Percentiles rank a stretch among this genome's conserved stretches.
phyloP scores from a whole-genome alignment of 2,797 vertebrate species.

The Pseudochaenichthys georgianus region DNA sequence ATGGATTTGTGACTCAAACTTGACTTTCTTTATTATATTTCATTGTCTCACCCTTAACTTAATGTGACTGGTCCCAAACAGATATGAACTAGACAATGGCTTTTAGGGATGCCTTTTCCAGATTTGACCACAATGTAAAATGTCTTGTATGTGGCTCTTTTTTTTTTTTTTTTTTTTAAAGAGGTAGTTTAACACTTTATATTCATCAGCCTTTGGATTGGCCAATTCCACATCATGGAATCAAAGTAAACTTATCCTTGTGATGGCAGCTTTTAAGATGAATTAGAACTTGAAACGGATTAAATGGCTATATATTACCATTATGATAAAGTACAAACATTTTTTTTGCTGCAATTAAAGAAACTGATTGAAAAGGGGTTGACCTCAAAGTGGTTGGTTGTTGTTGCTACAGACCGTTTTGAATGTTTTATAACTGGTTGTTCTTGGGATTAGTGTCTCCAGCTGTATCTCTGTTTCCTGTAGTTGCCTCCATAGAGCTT shows the following conservation, averaged over 20 bases:
- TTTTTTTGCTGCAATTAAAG: not conserved
- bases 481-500: constrained; percentile 72
- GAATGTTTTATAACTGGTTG: not conserved
- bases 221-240: not conserved
- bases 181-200: not conserved
- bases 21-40: not conserved
- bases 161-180: not conserved
- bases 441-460: constrained; percentile 9
- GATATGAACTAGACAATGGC: not conserved
- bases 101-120: not conserved
- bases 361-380: not conserved
- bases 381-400: not conserved
- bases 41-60: not conserved
- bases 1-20: not conserved
- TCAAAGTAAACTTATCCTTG: not conserved
- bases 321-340: not conserved
- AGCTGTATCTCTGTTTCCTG: constrained; percentile 59
- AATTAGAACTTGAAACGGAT: not conserved
- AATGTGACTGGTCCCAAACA: not conserved
- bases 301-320: constrained; percentile 8
- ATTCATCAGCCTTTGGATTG: too few relatives aligned
- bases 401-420: not conserved
- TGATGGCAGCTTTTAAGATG: not conserved
- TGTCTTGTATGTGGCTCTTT: not conserved
- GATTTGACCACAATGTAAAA: not conserved